Evolutionary conservation across 2,888 invertebrate genomes (phyloP).

Genomic region (Orthosia gothica): DNA sequence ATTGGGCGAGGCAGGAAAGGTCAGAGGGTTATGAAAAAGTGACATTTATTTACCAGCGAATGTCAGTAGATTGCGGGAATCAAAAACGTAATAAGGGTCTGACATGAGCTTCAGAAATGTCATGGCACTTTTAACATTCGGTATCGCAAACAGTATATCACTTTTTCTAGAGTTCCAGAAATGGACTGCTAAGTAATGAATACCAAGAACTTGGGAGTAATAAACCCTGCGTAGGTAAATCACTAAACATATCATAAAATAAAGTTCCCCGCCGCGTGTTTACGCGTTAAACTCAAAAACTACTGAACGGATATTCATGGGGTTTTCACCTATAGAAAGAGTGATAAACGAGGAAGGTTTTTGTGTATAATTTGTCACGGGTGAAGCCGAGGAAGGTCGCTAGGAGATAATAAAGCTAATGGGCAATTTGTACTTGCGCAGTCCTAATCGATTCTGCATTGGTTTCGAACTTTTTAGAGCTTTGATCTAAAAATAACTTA

Average conservation of each 20-base stretch:
- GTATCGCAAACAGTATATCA: neutral
- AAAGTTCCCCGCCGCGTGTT: too few species aligned
- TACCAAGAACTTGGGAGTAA: neutral
- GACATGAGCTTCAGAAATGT: too few species aligned
- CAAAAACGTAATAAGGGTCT: too few species aligned
- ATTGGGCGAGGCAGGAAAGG: neutral
- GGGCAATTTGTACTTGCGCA: neutral
- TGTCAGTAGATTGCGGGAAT: neutral
- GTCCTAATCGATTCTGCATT: neutral
- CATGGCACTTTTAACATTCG: too few species aligned
- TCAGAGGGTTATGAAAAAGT: neutral
- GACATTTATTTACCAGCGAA: neutral
- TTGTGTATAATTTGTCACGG: too few species aligned
- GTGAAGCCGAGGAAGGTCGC: too few species aligned
- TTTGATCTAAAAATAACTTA: constrained; percentile 23
- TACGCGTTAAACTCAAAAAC: too few species aligned
- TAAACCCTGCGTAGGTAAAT: neutral
- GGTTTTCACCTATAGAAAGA: too few species aligned
- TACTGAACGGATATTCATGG: too few species aligned
- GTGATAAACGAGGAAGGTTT: too few species aligned
- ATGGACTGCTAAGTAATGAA: neutral
- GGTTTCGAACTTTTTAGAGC: constrained; percentile 4
- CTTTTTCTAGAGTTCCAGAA: neutral
- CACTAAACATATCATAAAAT: too few species aligned
- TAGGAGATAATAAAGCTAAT: constrained; percentile 2